phyloP scores from a whole-genome alignment of 2,888 invertebrate genomes.

The Argyresthia goedartella region DNA sequence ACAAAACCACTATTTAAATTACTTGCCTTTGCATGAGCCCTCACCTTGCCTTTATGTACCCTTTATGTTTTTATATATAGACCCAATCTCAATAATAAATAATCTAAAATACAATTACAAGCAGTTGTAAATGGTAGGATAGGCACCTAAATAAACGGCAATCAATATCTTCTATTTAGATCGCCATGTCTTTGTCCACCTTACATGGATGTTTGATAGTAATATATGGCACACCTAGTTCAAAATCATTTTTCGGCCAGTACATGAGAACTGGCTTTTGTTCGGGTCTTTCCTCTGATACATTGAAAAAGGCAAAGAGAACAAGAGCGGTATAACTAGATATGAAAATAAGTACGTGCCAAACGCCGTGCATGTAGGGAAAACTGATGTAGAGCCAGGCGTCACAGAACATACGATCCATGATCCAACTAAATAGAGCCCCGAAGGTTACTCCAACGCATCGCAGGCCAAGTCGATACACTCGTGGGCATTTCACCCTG shows the following conservation, averaged over 20 bases:
- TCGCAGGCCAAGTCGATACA: slow-evolving; percentile 79
- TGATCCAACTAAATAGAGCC: slow-evolving; percentile 83
- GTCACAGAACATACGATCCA: slow-evolving; percentile 84
- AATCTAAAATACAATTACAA: too few species aligned
- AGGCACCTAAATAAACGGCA: too few species aligned
- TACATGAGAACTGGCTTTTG: slow-evolving; percentile 77
- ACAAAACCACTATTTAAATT: not conserved
- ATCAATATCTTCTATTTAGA: slow-evolving; percentile 28
- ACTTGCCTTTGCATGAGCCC: too few species aligned
- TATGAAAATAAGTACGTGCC: slow-evolving; percentile 87
- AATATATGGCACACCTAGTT: slow-evolving; percentile 83
- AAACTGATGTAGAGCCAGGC: slow-evolving; percentile 83
- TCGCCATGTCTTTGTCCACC: slow-evolving; percentile 52
- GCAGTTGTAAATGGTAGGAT: too few species aligned
- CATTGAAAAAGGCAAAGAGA: slow-evolving; percentile 84
- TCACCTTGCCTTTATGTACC: too few species aligned
- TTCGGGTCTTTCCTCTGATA: slow-evolving; percentile 78
- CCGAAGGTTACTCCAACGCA: slow-evolving; percentile 76
- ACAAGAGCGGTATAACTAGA: slow-evolving; percentile 83
- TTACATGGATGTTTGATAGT: slow-evolving; percentile 73
- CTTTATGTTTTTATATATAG: too few species aligned
- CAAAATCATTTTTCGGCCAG: slow-evolving; percentile 84
- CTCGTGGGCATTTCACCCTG: slow-evolving; percentile 74
- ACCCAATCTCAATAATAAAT: too few species aligned
- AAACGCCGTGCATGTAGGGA: slow-evolving; percentile 86